Percentiles rank a stretch among this genome's conserved stretches.
These are phyloP conservation scores for Rattus rattus DNA, from an alignment of 2,113 vertebrate species.

Conservation along the genomic window DNA sequence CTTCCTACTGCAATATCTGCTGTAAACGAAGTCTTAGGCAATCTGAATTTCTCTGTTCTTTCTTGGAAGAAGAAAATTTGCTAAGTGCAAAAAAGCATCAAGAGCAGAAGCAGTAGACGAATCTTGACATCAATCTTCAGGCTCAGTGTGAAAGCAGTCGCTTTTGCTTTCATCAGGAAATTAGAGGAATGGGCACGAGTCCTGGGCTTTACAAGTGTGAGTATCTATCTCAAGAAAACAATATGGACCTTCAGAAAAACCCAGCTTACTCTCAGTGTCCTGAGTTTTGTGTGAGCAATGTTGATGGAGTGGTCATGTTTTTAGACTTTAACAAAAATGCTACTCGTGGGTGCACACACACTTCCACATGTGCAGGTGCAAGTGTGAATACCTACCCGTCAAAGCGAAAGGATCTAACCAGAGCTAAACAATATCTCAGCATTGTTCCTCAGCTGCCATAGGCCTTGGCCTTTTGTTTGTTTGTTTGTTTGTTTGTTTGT, in stretches of 20 bases:
- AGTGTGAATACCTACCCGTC: too few species aligned
- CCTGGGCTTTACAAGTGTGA: not conserved
- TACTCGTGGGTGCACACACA: not conserved
- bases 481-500: not conserved
- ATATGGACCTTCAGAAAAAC: not conserved
- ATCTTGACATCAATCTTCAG: not conserved
- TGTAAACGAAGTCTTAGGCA: not conserved
- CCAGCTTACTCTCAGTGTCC: not conserved
- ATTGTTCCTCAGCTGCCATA: not conserved
- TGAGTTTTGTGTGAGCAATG: not conserved
- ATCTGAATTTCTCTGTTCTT: not conserved
- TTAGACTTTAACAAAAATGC: conserved; percentile 17
- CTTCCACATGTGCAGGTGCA: not conserved
- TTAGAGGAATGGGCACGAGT: not conserved
- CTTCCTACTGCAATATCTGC: not conserved
- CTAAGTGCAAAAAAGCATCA: not conserved
- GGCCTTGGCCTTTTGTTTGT: not conserved
- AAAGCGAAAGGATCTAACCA: not conserved
- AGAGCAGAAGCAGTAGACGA: not conserved
- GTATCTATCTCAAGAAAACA: not conserved
- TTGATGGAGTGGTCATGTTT: not conserved
- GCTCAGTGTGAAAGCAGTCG: not conserved
- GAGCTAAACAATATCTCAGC: not conserved
- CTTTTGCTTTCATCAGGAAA: not conserved
- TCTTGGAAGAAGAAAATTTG: conserved; percentile 1